Base-by-base conservation (phyloP, 2,888 invertebrate species). In the Thymelicus lineola region DNA sequence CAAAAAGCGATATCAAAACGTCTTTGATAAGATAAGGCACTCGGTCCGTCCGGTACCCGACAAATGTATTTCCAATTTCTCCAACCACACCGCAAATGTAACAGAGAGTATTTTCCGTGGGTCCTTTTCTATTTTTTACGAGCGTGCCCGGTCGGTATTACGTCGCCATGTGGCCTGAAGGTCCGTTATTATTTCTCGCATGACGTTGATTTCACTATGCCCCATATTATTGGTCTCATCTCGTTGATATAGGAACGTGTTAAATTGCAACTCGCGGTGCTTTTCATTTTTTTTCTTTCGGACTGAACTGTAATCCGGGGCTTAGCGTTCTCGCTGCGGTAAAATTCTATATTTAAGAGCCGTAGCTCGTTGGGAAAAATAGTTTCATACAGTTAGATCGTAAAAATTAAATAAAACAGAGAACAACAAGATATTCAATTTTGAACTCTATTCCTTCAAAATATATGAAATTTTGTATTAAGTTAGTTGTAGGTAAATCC, bases 111-210 rank as follows among this genome's bases (percentile, higher is more conserved):
- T 89, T 90, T 91, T 87, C 87, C 87, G 86, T 53, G 84, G 82
- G 84, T 86, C 85, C 85, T 88, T 88, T 86, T 87, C 86, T 86
- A 88, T 89, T 90, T 91, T 90, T 91, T 90, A 91, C 88, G 89
- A 90, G 84, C 83, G 72, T 77, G 77, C 79, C 82, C 85, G 83
- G 83, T 78, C 81, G 85, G 86, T 90, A 90, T 91, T 90, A 87
- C 82, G 84, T 78, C 89, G 86, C 83, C 91, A 90, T 91, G 88
- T 90, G 91, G 88, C 85, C 83, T 79, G 76, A 81, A 86, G 84
- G 80, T 80, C 81, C 84, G 86, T 88, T 91, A 90, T 91, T 90
- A 90, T 90, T 89, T 91, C 82, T 83, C 76, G 80, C 77, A 79
- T 77, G 80, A 76, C 77, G 77, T 75, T 80, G 83, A 81, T 81